Evolutionary conservation across 2,113 vertebrate genomes (phyloP), one percentile per base, ranked within the genome.

Genomic region (Oceanodroma tethys): DNA sequence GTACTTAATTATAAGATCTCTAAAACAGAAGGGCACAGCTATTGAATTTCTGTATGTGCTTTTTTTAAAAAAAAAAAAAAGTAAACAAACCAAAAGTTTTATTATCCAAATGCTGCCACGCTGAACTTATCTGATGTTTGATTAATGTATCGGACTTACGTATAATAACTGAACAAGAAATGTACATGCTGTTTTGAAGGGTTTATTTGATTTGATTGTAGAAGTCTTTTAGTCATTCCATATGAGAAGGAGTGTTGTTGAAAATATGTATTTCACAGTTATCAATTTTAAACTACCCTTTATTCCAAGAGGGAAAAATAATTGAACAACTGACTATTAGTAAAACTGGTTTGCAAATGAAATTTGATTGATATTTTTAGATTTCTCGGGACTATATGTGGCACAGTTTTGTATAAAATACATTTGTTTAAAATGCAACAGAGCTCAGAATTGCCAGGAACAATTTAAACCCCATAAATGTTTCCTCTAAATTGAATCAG

Each of bases 401-500:
- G 42, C 63, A 95, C 26, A 88, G 30, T 56, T 97, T 95, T 94
- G 43, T 94, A 89, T 90, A 92, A 97, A 98, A 94, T 90, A 63
- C 65, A 95, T 97, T 98, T 97, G 74, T 94, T 97, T 97, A 96
- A 98, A 97, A 98, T 93, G 87, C 91, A 97, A 81, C 53, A 10
- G 30, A 97, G 47, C 55, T 90, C 81, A 89, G 93, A 93, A 94
- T 96, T 98, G 66, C 81, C 93, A 97, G 86, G 68, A 97, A 98
- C 80, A 97, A 96, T 97, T 96, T 98, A 97, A 96, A 76, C n/a
- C 21, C 56, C 88, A 95, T 96, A 97, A 98, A 97, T 89, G 55
- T 90, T 97, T 97, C 93, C 93, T 98, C 67, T 95, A 98, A 98
- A 98, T 97, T 97, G 95, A 97, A 96, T 98, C 72, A 95, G 94